phyloP scores from a whole-genome alignment of 2,888 invertebrate species.

The Brenthis ino region DNA sequence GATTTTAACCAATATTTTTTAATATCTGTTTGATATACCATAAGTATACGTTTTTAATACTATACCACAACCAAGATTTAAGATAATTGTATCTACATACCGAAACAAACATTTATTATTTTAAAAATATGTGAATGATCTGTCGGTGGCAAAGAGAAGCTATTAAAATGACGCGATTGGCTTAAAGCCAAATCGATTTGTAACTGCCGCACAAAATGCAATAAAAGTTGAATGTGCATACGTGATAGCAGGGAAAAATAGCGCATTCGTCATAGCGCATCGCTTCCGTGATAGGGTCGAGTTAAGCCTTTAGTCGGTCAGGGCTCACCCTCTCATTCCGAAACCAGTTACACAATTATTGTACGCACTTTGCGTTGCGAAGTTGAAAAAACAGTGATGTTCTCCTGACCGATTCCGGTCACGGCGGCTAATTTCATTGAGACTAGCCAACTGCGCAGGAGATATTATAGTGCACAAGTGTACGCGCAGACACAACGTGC shows the following conservation, averaged over 20 bases:
- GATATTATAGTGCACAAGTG: no score
- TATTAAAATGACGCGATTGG: slow-evolving; percentile 76
- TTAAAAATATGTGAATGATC: slow-evolving; percentile 46
- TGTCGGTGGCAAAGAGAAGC: slow-evolving; percentile 56
- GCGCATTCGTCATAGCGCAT: slow-evolving; percentile 68
- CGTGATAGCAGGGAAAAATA: slow-evolving; percentile 72
- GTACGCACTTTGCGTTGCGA: neutral
- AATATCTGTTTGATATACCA: neutral
- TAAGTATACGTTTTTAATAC: neutral
- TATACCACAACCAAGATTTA: neutral
- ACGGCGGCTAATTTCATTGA: no score
- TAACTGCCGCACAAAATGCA: slow-evolving; percentile 78
- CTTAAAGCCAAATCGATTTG: slow-evolving; percentile 79
- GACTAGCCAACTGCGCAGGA: no score
- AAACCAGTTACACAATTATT: slow-evolving; percentile 2
- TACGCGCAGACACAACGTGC: no score
- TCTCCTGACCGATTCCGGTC: no score
- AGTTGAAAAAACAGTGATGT: no score
- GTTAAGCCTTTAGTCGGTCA: slow-evolving; percentile 9
- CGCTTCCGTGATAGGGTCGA: slow-evolving; percentile 55
- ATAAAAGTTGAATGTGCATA: slow-evolving; percentile 76
- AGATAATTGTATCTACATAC: slow-evolving; percentile 12
- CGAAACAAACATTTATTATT: slow-evolving; percentile 32
- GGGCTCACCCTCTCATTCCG: slow-evolving; percentile 1
- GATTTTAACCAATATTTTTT: no score